A percentile compares a stretch with the other conserved stretches of the same genome.
These are phyloP conservation scores for Darevskia mixta DNA, from an alignment of 2,797 vertebrate species.

Conservation along the genomic window DNA sequence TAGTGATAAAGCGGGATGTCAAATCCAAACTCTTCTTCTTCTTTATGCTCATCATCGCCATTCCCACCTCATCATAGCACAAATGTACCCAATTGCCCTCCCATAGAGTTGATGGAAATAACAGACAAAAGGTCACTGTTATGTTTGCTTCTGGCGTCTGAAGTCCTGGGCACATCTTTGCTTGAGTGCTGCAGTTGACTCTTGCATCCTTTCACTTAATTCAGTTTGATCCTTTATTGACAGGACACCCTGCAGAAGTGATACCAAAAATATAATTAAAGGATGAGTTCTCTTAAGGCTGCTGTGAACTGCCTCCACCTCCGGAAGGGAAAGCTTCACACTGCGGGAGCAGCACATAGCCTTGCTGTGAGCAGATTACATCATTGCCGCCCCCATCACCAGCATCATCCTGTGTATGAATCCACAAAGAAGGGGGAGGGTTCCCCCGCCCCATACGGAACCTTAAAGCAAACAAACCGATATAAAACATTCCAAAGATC, in stretches of 20 bases:
- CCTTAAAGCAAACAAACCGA: no score
- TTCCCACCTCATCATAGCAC: not conserved
- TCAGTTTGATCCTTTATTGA: constrained; percentile 6
- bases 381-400: no score
- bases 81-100: not conserved
- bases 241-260: not conserved
- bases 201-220: not conserved
- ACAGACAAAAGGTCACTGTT: not conserved
- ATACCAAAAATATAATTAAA: not conserved
- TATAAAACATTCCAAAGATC: no score
- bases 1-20: no score
- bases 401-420: no score
- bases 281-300: not conserved
- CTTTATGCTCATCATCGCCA: not conserved
- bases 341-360: not conserved
- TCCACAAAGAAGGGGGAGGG: no score
- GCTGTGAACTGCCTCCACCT: no score
- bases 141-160: not conserved
- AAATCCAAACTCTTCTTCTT: no score
- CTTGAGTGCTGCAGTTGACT: not conserved
- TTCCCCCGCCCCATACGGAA: no score
- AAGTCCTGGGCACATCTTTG: not conserved
- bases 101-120: not conserved
- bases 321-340: not conserved
- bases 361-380: not conserved